These are phyloP conservation scores for Brachynemurus nebulosus DNA, from an alignment of 2,888 invertebrate genomes.

Conservation along the genomic window DNA sequence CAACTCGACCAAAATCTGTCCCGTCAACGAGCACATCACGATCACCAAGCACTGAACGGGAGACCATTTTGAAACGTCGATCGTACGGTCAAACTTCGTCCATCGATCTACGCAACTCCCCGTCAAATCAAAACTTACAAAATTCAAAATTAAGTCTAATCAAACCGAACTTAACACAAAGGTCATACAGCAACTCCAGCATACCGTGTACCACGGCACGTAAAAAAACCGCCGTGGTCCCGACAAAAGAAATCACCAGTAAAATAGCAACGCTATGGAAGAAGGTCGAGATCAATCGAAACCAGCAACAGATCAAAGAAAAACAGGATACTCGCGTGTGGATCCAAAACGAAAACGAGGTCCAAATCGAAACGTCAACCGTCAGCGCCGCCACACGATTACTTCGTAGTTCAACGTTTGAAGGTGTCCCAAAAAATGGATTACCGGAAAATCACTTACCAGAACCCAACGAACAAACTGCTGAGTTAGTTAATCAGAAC, in stretches of 20 bases:
- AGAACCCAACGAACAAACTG: no score
- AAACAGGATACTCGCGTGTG: conserved; percentile 47
- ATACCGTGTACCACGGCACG: conserved; percentile 36
- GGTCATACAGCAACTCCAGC: conserved; percentile 46
- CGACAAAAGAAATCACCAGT: conserved; percentile 51
- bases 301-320: conserved; percentile 34
- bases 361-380: background rate
- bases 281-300: conserved; percentile 55
- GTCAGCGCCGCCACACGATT: conserved; percentile 25
- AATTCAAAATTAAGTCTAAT: conserved; percentile 22
- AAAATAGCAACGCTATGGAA: conserved; percentile 73
- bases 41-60: conserved; percentile 31
- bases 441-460: no score
- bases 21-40: conserved; percentile 15
- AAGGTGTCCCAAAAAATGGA: conserved; percentile 29
- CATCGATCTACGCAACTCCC: conserved; percentile 34
- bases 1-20: conserved; percentile 2
- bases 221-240: conserved; percentile 14
- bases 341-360: conserved; percentile 36
- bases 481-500: no score
- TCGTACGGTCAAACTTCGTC: conserved; percentile 20
- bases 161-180: conserved; percentile 19
- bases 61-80: conserved; percentile 17
- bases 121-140: conserved; percentile 42
- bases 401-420: conserved; percentile 51